Percentiles rank a stretch among this genome's conserved stretches.
Evolutionary conservation across 2,797 vertebrate genomes (phyloP).

Genomic region (Arremon aurantiirostris): DNA sequence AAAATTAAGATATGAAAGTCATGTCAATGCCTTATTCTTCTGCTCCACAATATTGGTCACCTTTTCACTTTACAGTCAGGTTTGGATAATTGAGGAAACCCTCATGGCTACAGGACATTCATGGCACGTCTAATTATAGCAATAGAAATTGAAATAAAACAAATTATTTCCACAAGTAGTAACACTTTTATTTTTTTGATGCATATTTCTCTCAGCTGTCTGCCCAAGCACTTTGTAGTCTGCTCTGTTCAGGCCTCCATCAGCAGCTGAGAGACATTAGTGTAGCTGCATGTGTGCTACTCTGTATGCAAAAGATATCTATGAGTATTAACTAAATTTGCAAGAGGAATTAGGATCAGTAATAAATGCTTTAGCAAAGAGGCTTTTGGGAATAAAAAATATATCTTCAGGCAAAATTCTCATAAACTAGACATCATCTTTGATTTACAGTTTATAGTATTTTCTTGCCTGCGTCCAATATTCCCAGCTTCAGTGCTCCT

Average conservation of each 20-base stretch:
- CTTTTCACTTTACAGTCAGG: neutral
- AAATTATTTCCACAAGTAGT: neutral
- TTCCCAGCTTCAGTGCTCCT: conserved; percentile 60
- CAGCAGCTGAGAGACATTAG: conserved; percentile 34
- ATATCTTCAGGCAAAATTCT: conserved; percentile 74
- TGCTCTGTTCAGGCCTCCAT: neutral
- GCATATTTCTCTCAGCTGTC: neutral
- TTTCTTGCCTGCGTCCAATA: conserved; percentile 69
- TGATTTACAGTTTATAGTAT: conserved; percentile 75
- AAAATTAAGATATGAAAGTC: neutral
- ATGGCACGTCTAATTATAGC: neutral
- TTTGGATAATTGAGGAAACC: neutral
- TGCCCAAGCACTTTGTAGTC: neutral
- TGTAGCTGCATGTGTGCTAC: conserved; percentile 56
- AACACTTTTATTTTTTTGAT: neutral
- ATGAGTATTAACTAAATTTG: conserved; percentile 78
- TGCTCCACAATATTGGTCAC: neutral
- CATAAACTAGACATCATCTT: conserved; percentile 77
- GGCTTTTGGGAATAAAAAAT: conserved; percentile 77
- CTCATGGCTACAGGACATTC: neutral
- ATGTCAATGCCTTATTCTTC: neutral
- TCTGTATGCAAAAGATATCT: conserved; percentile 77
- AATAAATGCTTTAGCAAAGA: conserved; percentile 78
- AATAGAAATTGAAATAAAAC: neutral
- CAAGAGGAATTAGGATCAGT: conserved; percentile 76